phyloP scores from a whole-genome alignment of 2,888 invertebrate genomes.

The Fissipunctia ypsillon region DNA sequence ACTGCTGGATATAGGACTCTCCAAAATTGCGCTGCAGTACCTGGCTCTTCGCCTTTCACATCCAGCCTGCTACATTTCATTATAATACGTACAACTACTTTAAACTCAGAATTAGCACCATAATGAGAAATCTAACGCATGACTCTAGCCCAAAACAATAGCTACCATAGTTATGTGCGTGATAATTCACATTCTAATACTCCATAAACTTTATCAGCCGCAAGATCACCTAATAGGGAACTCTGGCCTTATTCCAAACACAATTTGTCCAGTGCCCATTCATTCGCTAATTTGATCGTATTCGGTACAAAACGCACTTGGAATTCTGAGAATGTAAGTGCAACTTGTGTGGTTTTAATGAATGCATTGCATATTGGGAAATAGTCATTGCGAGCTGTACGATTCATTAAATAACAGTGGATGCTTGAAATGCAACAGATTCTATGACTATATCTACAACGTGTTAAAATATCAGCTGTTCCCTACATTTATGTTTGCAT shows the following conservation, averaged over 20 bases:
- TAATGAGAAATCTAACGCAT: constrained; percentile 39
- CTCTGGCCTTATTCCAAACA: constrained; percentile 51
- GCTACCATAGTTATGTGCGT: constrained; percentile 32
- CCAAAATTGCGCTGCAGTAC: neutral
- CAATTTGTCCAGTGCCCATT: constrained; percentile 62
- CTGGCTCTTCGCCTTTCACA: neutral
- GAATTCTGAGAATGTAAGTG: constrained; percentile 53
- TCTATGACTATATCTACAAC: neutral
- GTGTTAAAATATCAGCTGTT: no score
- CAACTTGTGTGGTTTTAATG: constrained; percentile 48
- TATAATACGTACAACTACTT: neutral
- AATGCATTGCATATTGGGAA: constrained; percentile 37
- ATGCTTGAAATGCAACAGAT: neutral
- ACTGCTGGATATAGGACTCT: neutral
- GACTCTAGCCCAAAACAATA: constrained; percentile 47
- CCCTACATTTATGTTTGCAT: no score
- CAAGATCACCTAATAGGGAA: constrained; percentile 55
- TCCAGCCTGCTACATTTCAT: no score
- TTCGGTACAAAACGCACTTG: constrained; percentile 47
- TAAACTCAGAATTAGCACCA: constrained; percentile 42
- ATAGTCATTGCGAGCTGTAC: constrained; percentile 6
- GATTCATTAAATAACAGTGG: constrained; percentile 1
- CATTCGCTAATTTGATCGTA: constrained; percentile 58
- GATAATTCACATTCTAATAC: constrained; percentile 57
- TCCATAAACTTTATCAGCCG: constrained; percentile 46